A percentile compares a stretch with the other conserved stretches of the same genome.
These are phyloP conservation scores for Holothuria glaberrima DNA, from an alignment of 35 echinoderm and acorn worm genomes.

Conservation along the genomic window DNA sequence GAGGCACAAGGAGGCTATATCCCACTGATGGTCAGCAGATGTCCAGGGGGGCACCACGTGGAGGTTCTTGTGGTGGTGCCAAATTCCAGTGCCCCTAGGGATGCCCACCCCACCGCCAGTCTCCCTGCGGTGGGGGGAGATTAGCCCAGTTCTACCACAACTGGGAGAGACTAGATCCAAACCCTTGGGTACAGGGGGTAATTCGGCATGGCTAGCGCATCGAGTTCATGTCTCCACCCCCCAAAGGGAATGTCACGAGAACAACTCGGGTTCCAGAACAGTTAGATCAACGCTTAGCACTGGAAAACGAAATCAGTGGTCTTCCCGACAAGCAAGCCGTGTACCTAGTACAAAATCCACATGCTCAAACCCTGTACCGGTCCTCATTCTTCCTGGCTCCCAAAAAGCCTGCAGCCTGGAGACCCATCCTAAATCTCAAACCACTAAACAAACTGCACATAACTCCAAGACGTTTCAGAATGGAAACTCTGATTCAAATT, in stretches of 20 bases:
- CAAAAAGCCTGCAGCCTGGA: neutral
- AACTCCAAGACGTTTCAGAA: neutral
- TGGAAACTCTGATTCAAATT: slow-evolving; percentile 4
- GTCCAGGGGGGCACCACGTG: neutral
- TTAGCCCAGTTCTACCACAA: neutral
- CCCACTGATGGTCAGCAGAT: neutral
- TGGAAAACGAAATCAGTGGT: neutral
- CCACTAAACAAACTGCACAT: neutral
- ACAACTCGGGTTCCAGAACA: neutral
- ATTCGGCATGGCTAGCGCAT: slow-evolving; percentile 13
- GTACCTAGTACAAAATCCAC: neutral
- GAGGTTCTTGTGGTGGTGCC: neutral
- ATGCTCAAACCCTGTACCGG: neutral
- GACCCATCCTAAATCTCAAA: neutral
- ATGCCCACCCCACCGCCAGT: slow-evolving; percentile 22
- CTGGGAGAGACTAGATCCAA: slow-evolving; percentile 14
- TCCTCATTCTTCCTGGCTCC: neutral
- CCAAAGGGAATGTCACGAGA: neutral
- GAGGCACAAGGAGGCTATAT: slow-evolving; percentile 3
- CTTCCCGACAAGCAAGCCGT: neutral
- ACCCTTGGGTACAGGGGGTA: neutral
- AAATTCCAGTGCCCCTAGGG: slow-evolving; percentile 6
- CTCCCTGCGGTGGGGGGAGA: slow-evolving; percentile 14
- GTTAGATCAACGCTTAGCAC: neutral
- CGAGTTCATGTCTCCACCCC: neutral